These are phyloP conservation scores for Scortum barcoo DNA, from an alignment of 2,113 vertebrate species.

Conservation along the genomic window DNA sequence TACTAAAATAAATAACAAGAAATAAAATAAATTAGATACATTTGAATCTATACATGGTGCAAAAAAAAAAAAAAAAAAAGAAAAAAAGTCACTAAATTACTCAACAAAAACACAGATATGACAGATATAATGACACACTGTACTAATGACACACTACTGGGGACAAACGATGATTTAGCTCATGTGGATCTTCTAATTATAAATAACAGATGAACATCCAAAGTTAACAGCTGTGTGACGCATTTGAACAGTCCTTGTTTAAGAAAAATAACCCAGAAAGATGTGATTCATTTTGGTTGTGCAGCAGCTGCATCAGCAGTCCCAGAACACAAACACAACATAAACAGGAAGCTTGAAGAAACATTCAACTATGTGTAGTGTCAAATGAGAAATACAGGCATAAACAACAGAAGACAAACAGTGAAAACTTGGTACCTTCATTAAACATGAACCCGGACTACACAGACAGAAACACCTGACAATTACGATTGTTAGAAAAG, in stretches of 20 bases:
- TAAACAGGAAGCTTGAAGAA: constrained; percentile 4
- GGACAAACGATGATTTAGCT: constrained; percentile 23
- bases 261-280: not conserved
- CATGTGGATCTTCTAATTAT: constrained; percentile 8
- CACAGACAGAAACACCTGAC: not conserved
- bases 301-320: constrained; percentile 44
- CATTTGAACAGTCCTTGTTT: constrained; percentile 2
- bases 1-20: constrained; percentile 61
- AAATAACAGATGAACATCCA: constrained; percentile 50
- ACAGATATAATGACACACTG: constrained; percentile 17
- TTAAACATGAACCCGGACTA: constrained; percentile 18
- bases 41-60: constrained; percentile 5
- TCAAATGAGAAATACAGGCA: constrained; percentile 17
- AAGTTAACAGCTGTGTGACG: constrained; percentile 10
- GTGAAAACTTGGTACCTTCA: not conserved
- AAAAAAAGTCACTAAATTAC: not conserved
- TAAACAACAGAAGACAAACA: constrained; percentile 11
- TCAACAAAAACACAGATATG: constrained; percentile 3
- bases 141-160: constrained; percentile 13
- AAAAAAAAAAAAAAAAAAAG: constrained; percentile 6
- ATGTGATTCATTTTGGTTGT: constrained; percentile 52
- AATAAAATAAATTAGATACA: constrained; percentile 24
- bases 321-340: constrained; percentile 19
- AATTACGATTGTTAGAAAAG: constrained; percentile 54
- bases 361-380: constrained; percentile 18